Percentiles rank a stretch among this genome's conserved stretches.
These are phyloP conservation scores for Corythornis madagascariensis DNA, from an alignment of 2,113 vertebrate genomes.

Conservation along the genomic window DNA sequence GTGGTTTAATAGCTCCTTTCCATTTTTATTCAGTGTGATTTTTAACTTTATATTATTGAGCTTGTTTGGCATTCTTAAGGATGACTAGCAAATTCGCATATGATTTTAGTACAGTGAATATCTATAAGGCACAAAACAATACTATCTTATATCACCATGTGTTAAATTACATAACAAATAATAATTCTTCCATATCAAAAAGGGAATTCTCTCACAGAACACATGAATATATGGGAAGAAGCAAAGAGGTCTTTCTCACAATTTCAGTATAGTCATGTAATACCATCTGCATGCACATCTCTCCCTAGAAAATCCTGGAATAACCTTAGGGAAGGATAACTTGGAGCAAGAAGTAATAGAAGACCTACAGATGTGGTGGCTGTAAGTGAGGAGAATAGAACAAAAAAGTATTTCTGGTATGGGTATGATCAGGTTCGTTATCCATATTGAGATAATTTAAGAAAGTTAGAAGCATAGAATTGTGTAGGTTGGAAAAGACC, in stretches of 20 bases:
- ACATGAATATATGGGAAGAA: background rate
- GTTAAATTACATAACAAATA: background rate
- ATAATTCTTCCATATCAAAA: background rate
- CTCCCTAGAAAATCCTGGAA: background rate
- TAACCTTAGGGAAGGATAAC: background rate
- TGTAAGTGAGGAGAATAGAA: background rate
- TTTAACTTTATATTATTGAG: background rate
- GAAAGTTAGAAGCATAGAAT: background rate
- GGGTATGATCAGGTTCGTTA: background rate
- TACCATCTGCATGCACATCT: accelerated
- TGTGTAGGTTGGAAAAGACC: too few species aligned
- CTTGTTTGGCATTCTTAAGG: background rate
- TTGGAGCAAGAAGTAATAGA: background rate
- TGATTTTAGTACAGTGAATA: background rate
- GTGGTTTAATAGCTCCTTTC: background rate
- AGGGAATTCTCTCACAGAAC: background rate
- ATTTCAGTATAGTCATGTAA: background rate
- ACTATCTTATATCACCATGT: background rate
- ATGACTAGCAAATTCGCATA: background rate
- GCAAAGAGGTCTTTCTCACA: background rate
- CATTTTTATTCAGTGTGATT: background rate
- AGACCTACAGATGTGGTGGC: background rate
- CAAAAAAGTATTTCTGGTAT: accelerated
- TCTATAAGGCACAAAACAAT: background rate
- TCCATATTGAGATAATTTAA: background rate